phyloP scores from a whole-genome alignment of 2,888 invertebrate species.

The Cataglyphis cursor region DNA sequence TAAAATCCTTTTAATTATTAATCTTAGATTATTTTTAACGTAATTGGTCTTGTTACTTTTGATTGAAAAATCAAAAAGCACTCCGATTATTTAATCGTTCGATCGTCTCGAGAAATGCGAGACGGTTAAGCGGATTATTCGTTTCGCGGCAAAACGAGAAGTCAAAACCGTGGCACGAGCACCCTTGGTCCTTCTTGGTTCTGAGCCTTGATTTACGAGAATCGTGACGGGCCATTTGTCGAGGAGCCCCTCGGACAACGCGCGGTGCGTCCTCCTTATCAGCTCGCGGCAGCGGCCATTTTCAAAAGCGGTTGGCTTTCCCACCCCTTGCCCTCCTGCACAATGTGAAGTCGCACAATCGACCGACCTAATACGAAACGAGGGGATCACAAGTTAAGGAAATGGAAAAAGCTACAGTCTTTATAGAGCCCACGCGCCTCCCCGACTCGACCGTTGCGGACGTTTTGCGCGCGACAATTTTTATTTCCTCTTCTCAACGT shows the following conservation, averaged over 20 bases:
- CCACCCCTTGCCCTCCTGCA: slow-evolving; percentile 32
- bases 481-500: slow-evolving; percentile 10
- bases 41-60: neutral
- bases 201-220: slow-evolving; percentile 85
- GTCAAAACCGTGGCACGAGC: slow-evolving; percentile 58
- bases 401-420: slow-evolving; percentile 49
- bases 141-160: slow-evolving; percentile 68
- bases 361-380: slow-evolving; percentile 56
- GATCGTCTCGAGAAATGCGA: slow-evolving; percentile 57
- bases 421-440: slow-evolving; percentile 23
- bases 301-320: slow-evolving; percentile 78
- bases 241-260: slow-evolving; percentile 81
- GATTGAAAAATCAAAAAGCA: slow-evolving; percentile 35
- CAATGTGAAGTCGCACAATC: slow-evolving; percentile 53
- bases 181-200: slow-evolving; percentile 69
- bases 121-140: slow-evolving; percentile 74
- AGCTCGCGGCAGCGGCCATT: slow-evolving; percentile 83
- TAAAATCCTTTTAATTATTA: neutral
- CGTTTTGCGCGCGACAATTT: slow-evolving; percentile 28
- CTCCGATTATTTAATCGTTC: slow-evolving; percentile 59
- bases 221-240: slow-evolving; percentile 86
- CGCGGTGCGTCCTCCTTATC: slow-evolving; percentile 77
- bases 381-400: slow-evolving; percentile 45
- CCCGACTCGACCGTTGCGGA: neutral
- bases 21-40: neutral